Conservation (phyloP, 1,140 invertebrate genomes). For the Patella vulgata region DNA sequence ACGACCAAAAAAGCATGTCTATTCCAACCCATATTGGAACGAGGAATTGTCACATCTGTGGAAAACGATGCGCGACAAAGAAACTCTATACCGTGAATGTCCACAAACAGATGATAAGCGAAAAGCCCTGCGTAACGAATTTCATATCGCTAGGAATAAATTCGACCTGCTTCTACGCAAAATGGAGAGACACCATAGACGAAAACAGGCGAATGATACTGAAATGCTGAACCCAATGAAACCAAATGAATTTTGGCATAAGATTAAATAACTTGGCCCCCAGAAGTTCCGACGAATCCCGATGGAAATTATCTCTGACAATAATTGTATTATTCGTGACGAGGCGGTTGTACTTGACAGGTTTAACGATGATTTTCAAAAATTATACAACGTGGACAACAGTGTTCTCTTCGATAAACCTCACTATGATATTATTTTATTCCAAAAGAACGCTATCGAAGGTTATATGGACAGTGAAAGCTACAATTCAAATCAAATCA, state of each 20-base stretch:
- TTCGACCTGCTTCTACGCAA: too few species aligned
- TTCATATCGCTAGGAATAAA: too few species aligned
- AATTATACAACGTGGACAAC: slow-evolving; percentile 25
- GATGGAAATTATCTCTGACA: slow-evolving; percentile 8
- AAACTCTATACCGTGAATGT: too few species aligned
- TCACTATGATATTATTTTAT: slow-evolving; percentile 12
- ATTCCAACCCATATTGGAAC: slow-evolving; percentile 36
- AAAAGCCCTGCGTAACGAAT: too few species aligned
- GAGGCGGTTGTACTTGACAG: slow-evolving; percentile 1
- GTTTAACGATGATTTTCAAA: slow-evolving; percentile 14
- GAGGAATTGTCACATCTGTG: slow-evolving; percentile 17
- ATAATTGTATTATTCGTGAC: background rate
- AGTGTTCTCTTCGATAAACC: too few species aligned
- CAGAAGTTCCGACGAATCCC: slow-evolving; percentile 7
- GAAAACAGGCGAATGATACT: too few species aligned
- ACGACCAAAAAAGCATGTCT: too few species aligned
- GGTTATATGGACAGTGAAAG: slow-evolving; percentile 11
- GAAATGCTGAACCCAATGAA: slow-evolving; percentile 20
- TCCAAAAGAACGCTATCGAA: slow-evolving; percentile 17
- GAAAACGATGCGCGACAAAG: too few species aligned
- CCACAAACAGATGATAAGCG: too few species aligned
- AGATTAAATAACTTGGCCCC: slow-evolving; percentile 28
- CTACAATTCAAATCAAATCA: slow-evolving; percentile 12
- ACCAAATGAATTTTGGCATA: slow-evolving; percentile 31
- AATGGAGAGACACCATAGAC: too few species aligned